Evolutionary conservation across 1,140 invertebrate genomes (phyloP).

Genomic region (Orchestia grillus): DNA sequence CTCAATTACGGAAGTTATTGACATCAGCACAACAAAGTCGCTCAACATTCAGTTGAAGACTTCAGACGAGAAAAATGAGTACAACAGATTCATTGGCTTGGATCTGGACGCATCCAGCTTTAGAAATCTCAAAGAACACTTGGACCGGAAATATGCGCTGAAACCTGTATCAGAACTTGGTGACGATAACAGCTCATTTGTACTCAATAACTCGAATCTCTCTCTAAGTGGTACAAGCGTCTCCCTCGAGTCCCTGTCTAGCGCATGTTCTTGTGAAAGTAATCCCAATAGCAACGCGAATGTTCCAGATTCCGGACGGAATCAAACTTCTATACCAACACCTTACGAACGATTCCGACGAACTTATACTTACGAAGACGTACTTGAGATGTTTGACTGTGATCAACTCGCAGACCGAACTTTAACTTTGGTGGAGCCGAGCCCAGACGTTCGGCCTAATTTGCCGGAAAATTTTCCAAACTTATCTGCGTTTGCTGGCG

Average conservation of each 20-base stretch:
- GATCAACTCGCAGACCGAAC: neutral
- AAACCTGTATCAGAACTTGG: neutral
- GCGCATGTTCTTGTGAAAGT: no score
- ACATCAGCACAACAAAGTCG: neutral
- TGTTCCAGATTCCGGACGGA: no score
- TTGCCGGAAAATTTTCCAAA: neutral
- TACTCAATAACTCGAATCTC: no score
- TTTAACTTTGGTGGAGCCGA: neutral
- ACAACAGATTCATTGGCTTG: constrained; percentile 3
- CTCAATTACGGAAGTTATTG: neutral
- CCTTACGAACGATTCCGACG: no score
- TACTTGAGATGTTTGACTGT: no score
- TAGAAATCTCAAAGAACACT: neutral
- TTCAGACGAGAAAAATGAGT: neutral
- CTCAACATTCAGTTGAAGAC: constrained; percentile 14
- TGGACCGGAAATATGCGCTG: neutral
- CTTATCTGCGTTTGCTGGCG: neutral
- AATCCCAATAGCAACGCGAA: no score
- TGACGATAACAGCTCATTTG: neutral
- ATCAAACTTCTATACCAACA: no score
- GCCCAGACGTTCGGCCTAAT: neutral
- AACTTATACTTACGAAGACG: no score
- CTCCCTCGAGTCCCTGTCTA: no score
- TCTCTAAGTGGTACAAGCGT: no score
- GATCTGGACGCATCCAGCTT: neutral